These are phyloP conservation scores for Drosophila yooni DNA, from an alignment of 2,888 invertebrate genomes.

Conservation along the genomic window DNA sequence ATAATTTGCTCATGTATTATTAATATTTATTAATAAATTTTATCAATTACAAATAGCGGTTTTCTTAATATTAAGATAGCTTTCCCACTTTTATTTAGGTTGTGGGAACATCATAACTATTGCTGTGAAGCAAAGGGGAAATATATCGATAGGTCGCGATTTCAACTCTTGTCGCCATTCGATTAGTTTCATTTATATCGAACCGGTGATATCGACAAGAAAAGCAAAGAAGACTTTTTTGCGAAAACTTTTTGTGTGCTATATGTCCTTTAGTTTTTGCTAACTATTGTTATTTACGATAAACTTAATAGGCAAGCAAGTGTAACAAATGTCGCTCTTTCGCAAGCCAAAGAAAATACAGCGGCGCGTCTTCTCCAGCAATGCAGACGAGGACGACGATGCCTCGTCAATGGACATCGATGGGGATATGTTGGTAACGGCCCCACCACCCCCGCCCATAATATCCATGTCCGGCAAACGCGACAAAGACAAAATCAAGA, in stretches of 20 bases:
- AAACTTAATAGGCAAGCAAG: slow-evolving; percentile 4
- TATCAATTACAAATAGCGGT: neutral
- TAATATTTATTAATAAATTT: neutral
- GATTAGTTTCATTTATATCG: slow-evolving; percentile 33
- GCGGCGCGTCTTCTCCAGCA: slow-evolving; percentile 90
- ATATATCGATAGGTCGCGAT: neutral
- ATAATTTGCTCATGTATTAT: neutral
- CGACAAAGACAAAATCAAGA: slow-evolving; percentile 64
- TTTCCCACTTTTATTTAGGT: neutral
- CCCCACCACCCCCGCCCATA: slow-evolving; percentile 63
- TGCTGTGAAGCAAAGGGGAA: neutral
- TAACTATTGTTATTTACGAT: slow-evolving; percentile 4
- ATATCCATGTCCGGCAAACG: slow-evolving; percentile 52
- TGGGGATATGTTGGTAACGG: slow-evolving; percentile 56
- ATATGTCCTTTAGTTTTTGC: slow-evolving; percentile 10
- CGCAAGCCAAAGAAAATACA: slow-evolving; percentile 95
- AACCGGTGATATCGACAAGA: slow-evolving; percentile 52
- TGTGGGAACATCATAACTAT: neutral
- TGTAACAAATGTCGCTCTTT: slow-evolving; percentile 90
- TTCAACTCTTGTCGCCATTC: slow-evolving; percentile 21
- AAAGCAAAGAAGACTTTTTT: slow-evolving; percentile 37
- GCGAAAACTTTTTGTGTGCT: slow-evolving; percentile 35
- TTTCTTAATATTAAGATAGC: neutral
- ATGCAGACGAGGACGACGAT: slow-evolving; percentile 89
- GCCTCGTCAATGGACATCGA: slow-evolving; percentile 83